Conservation (phyloP, 2,113 vertebrate genomes). For the Athene noctua region DNA sequence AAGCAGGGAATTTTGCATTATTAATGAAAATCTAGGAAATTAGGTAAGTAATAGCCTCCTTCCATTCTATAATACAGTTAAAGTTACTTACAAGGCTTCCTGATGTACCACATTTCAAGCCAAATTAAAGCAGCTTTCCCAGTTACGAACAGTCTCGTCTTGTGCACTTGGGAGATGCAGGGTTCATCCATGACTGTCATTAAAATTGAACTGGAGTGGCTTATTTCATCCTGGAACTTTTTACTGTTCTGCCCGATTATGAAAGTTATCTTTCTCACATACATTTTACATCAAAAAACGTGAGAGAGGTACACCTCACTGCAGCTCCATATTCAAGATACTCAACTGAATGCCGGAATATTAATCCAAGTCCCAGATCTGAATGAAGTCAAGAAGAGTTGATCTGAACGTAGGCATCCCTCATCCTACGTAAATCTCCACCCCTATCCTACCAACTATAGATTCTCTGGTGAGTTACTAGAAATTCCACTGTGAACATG, state of each 20-base stretch:
- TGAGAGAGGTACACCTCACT: not conserved
- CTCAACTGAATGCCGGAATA: not conserved
- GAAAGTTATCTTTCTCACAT: slow-evolving; percentile 8
- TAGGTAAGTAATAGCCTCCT: slow-evolving; percentile 5
- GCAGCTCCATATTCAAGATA: not conserved
- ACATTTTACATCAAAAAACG: slow-evolving; percentile 55
- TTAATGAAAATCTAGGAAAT: slow-evolving; percentile 51
- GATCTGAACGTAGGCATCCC: not conserved
- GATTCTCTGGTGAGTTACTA: not conserved
- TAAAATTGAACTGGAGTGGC: not conserved
- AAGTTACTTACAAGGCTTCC: slow-evolving; percentile 18
- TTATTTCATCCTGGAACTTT: slow-evolving; percentile 21
- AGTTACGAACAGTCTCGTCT: not conserved
- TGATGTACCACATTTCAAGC: not conserved
- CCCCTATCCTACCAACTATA: not conserved
- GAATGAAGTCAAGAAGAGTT: not conserved
- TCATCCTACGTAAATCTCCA: not conserved
- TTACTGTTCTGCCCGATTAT: not conserved
- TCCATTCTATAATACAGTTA: not conserved
- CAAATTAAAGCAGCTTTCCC: slow-evolving; percentile 36
- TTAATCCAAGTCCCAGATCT: not conserved
- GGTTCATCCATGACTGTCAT: not conserved
- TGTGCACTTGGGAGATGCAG: not conserved
- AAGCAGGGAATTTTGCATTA: slow-evolving; percentile 36
- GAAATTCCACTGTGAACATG: not conserved